Evolutionary conservation across 1,140 invertebrate genomes (phyloP), one percentile per base, ranked within the genome.

Genomic region (Drosophila parvula): DNA sequence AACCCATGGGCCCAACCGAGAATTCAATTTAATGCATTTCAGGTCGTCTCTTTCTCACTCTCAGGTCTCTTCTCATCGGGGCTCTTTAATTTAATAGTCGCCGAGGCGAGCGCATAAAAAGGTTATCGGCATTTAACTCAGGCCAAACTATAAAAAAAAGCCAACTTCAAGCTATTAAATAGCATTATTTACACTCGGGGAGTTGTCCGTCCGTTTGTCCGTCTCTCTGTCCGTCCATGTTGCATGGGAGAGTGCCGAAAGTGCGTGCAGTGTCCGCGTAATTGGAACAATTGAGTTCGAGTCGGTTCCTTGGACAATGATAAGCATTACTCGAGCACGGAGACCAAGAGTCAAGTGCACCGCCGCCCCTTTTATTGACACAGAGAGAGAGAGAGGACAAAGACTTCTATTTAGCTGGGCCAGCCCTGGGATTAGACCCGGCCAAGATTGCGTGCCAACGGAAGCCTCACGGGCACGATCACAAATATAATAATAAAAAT

Each of bases 21-120:
- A 89, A 84, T 88, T 89, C 77, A 89, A 89, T 88, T 88, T 89
- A 83, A 89, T 89, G 83, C 80, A 88, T 84, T 55, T 88, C 65
- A 65, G 68, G 83, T 83, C 22, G 22, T 22, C 22, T 22, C 22
- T 22, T 63, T 62, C 32, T 43, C 59, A 4, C 30, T 7, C 45
- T 28, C 45, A 9, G 3, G 32, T 28, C 27, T 60, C 64, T 58
- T 57, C 38, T 48, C 60, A n/a, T 53, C 18, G 55, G 41, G 74
- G 63, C 32, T 73, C 58, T 83, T 69, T 67, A 28, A 45, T 81
- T 86, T 86, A 79, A 86, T 86, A 73, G 83, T 78, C 43, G 73
- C 76, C 78, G 32, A 51, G 73, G 78, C 73, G 65, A 83, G 81
- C 68, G 76, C 71, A 89, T 77, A 84, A 88, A 76, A 86, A 89